phyloP scores from a whole-genome alignment of 2,888 invertebrate genomes.

The Timandra comae region DNA sequence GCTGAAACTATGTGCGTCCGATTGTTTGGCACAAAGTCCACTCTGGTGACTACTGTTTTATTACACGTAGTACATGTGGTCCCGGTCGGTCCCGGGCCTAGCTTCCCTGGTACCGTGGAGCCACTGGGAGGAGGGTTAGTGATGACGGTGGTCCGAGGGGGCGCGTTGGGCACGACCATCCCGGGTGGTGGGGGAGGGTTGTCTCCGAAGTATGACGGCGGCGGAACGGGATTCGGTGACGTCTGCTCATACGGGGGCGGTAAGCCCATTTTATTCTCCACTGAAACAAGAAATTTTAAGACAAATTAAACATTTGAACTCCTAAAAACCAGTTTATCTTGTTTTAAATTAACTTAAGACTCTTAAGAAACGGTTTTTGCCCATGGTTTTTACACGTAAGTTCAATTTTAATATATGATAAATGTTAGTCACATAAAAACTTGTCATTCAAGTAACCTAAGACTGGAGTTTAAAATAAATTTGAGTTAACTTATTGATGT shows the following conservation, averaged over 20 bases:
- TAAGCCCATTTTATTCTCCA: constrained; percentile 71
- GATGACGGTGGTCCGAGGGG: constrained; percentile 56
- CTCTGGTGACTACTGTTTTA: constrained; percentile 57
- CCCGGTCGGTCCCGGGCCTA: constrained; percentile 64
- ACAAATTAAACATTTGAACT: too few relatives aligned
- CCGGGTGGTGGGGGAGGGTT: constrained; percentile 57
- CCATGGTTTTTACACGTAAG: neutral
- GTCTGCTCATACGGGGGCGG: constrained; percentile 63
- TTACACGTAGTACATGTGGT: constrained; percentile 57
- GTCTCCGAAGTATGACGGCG: constrained; percentile 64
- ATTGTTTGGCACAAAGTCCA: constrained; percentile 64
- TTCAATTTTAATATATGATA: too few relatives aligned
- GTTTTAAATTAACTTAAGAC: too few relatives aligned
- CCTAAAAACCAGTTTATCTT: too few relatives aligned
- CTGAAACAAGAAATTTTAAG: too few relatives aligned
- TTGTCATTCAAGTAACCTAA: too few relatives aligned
- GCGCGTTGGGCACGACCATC: constrained; percentile 35
- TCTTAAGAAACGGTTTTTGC: neutral
- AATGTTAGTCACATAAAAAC: too few relatives aligned
- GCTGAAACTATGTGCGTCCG: constrained; percentile 66
- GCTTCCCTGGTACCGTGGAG: constrained; percentile 32
- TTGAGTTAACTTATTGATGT: too few relatives aligned
- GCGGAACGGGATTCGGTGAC: constrained; percentile 55
- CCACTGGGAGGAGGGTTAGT: constrained; percentile 30
- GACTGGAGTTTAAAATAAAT: too few relatives aligned